phyloP scores from a whole-genome alignment of 2,113 vertebrate species.

The Atherinomorus stipes region DNA sequence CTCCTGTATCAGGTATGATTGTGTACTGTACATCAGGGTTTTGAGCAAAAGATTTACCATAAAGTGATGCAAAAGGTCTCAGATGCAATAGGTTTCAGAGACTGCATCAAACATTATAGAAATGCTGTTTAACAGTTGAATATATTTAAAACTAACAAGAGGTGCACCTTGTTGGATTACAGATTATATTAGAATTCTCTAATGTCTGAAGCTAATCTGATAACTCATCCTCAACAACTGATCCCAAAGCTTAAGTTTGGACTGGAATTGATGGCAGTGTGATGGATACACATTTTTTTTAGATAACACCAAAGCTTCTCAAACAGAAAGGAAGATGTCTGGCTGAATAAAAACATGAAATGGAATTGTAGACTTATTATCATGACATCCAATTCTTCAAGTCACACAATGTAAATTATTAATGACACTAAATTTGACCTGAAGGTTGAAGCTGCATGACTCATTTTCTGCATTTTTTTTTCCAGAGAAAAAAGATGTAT shows the following conservation, averaged over 20 bases:
- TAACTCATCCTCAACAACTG: no score
- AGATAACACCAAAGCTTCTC: conserved; percentile 10
- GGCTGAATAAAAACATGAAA: conserved; percentile 23
- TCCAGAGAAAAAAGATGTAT: conserved; percentile 4
- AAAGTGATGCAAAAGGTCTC: no score
- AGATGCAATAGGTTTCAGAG: no score
- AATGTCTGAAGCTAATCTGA: no score
- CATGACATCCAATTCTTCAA: conserved; percentile 20
- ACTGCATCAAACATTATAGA: no score
- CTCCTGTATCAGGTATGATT: no score
- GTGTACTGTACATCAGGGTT: no score
- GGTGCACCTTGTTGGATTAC: neutral
- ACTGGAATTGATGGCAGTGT: conserved; percentile 13
- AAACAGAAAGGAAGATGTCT: conserved; percentile 10
- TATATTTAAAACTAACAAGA: neutral
- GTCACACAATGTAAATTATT: conserved; percentile 15
- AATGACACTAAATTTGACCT: conserved; percentile 2
- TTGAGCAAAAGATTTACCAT: no score
- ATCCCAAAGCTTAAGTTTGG: conserved; percentile 9
- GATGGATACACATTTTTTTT: neutral
- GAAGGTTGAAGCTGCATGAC: conserved; percentile 1
- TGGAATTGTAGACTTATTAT: conserved; percentile 30
- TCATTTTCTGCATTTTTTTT: conserved; percentile 2
- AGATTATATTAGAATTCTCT: conserved; percentile 16
- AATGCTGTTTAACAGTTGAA: no score